Evolutionary conservation across 2,113 vertebrate species (phyloP).

Genomic region (Paracyprichromis sp.): DNA sequence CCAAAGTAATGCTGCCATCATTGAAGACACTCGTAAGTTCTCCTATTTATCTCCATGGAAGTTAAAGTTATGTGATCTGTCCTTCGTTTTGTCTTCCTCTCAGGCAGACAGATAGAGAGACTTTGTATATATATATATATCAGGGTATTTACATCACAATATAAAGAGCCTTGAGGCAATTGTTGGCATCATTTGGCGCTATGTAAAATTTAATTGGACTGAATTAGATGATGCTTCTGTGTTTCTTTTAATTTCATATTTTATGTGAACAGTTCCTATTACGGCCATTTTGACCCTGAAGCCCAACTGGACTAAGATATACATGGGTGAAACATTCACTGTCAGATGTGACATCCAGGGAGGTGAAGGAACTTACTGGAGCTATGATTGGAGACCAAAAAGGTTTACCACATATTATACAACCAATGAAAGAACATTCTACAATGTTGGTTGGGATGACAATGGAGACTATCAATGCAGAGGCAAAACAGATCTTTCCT

Average conservation of each 20-base stretch:
- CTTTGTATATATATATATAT: no score
- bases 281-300: neutral
- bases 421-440: neutral
- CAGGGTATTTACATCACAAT: no score
- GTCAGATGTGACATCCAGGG: neutral
- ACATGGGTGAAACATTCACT: accelerated
- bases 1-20: neutral
- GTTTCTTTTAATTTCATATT: neutral
- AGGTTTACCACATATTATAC: neutral
- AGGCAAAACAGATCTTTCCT: neutral
- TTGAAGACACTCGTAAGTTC: neutral
- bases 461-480: neutral
- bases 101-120: no score
- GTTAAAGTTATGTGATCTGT: neutral
- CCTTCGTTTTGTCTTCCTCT: neutral
- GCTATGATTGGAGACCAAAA: neutral
- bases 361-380: neutral
- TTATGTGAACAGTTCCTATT: neutral
- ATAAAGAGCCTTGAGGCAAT: no score
- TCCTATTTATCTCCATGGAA: neutral
- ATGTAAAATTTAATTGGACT: no score
- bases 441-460: neutral
- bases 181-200: no score
- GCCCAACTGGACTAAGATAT: neutral
- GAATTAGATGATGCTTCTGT: neutral